Percentiles rank a stretch among this genome's conserved stretches.
Evolutionary conservation across 2,113 vertebrate species (phyloP).

Genomic region (Carollia perspicillata): DNA sequence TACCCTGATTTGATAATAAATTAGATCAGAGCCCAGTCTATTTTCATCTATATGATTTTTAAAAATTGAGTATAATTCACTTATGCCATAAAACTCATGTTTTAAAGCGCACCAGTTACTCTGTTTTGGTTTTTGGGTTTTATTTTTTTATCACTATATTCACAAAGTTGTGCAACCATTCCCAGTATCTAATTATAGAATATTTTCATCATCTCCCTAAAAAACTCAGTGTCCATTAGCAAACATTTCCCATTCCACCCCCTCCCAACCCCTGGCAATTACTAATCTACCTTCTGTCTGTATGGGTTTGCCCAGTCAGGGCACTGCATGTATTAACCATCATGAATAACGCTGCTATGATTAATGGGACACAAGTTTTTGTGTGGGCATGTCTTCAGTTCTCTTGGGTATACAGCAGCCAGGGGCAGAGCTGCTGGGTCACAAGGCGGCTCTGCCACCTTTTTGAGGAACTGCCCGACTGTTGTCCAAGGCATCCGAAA

Average conservation of each 20-base stretch:
- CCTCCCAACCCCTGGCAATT: no score
- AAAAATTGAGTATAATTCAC: background rate
- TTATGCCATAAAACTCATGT: background rate
- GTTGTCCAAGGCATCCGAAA: no score
- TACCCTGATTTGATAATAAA: background rate
- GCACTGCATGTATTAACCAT: background rate
- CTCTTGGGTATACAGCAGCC: background rate
- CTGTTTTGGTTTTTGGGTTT: no score
- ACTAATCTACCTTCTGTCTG: no score
- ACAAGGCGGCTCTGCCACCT: background rate
- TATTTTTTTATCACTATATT: no score
- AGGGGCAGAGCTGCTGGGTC: background rate
- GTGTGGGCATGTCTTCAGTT: background rate
- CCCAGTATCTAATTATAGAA: no score
- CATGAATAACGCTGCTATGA: background rate
- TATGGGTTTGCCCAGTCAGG: background rate
- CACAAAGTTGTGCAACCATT: no score
- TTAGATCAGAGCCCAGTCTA: background rate
- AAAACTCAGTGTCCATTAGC: no score
- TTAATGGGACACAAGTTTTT: background rate
- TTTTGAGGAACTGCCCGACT: no score
- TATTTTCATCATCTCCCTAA: no score
- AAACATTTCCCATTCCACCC: no score
- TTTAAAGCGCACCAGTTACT: background rate
- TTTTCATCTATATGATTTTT: background rate